phyloP scores from a whole-genome alignment of 1,140 invertebrate species.

The Plectus sambesii region DNA sequence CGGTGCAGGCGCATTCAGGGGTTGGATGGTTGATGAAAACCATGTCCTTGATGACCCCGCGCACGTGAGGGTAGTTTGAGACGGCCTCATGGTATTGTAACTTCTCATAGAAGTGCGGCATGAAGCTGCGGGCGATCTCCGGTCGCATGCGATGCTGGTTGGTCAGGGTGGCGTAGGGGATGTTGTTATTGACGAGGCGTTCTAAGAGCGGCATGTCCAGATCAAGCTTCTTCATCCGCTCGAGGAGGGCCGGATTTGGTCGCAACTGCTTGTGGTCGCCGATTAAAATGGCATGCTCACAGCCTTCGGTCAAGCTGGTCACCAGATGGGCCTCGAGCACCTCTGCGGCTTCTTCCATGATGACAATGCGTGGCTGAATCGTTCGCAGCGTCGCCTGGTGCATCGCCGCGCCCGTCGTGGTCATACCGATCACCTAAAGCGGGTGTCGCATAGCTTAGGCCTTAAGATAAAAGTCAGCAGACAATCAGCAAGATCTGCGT shows the following conservation, averaged over 20 bases:
- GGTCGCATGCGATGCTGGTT: constrained; percentile 50
- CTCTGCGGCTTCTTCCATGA: constrained; percentile 75
- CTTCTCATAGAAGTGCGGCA: constrained; percentile 47
- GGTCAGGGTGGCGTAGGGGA: constrained; percentile 41
- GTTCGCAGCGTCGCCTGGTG: constrained; percentile 55
- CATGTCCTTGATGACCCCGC: constrained; percentile 45
- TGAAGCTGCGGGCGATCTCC: constrained; percentile 44
- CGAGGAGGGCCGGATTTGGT: constrained; percentile 46
- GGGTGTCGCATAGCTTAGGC: no score
- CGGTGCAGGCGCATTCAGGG: constrained; percentile 35
- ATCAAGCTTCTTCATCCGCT: constrained; percentile 34
- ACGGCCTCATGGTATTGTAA: constrained; percentile 44
- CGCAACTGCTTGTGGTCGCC: constrained; percentile 58
- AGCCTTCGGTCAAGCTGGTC: constrained; percentile 58
- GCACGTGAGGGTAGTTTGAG: constrained; percentile 33
- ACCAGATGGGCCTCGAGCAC: constrained; percentile 65
- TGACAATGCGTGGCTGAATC: constrained; percentile 55
- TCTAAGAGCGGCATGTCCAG: constrained; percentile 42
- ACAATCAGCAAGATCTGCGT: not conserved
- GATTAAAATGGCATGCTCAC: constrained; percentile 69
- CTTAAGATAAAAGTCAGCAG: not conserved
- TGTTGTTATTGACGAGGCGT: constrained; percentile 34
- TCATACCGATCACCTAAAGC: constrained; percentile 56
- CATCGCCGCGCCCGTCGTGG: constrained; percentile 63
- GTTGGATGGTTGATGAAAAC: constrained; percentile 46